phyloP scores from a whole-genome alignment of 2,888 invertebrate genomes.

The Agrochola litura region DNA sequence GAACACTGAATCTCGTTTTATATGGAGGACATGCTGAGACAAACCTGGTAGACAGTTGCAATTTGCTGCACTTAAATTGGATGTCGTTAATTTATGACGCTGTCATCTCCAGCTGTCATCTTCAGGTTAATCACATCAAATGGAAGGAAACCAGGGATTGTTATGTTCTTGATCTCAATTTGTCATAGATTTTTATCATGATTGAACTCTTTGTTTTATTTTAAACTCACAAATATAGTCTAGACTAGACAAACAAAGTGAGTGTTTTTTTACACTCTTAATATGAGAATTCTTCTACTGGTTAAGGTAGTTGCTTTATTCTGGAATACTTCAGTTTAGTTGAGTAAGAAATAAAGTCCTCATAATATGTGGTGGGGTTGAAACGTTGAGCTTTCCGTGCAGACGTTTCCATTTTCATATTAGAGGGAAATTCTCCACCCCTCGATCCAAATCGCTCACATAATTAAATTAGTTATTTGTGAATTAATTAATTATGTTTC shows the following conservation, averaged over 20 bases:
- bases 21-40: constrained; percentile 44
- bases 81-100: constrained; percentile 10
- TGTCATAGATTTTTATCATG: constrained; percentile 35
- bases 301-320: constrained; percentile 2
- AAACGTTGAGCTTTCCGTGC: neutral
- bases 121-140: neutral
- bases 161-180: constrained; percentile 23
- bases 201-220: constrained; percentile 33
- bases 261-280: neutral
- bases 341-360: constrained; percentile 5
- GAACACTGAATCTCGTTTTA: constrained; percentile 59
- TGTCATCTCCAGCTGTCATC: neutral
- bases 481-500: constrained; percentile 50
- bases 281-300: neutral
- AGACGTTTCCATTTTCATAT: constrained; percentile 18
- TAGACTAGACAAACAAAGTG: constrained; percentile 22
- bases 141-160: constrained; percentile 24
- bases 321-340: neutral
- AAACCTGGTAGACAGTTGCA: constrained; percentile 39
- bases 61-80: constrained; percentile 29
- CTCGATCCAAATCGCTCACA: constrained; percentile 29
- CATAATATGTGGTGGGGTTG: neutral
- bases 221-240: constrained; percentile 33
- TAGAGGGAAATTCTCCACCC: constrained; percentile 1
- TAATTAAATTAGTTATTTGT: constrained; percentile 51